These are phyloP conservation scores for Talpa occidentalis DNA, from an alignment of 2,113 vertebrate genomes.

Conservation along the genomic window DNA sequence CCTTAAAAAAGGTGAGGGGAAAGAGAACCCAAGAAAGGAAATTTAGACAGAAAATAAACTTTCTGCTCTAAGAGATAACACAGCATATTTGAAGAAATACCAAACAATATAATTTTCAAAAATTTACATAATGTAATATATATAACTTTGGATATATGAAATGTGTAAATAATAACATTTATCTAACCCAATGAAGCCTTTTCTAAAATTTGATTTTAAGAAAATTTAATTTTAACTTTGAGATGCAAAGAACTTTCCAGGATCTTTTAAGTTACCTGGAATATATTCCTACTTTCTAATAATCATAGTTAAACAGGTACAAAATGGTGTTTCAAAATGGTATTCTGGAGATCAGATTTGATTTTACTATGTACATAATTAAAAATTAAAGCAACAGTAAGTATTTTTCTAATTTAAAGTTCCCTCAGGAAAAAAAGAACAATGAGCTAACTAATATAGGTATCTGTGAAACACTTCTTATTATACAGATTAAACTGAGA, in stretches of 20 bases:
- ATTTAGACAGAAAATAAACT: conserved; percentile 51
- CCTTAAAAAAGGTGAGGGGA: background rate
- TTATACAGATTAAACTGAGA: conserved; percentile 26
- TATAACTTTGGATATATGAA: background rate
- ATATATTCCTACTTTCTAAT: conserved; percentile 33
- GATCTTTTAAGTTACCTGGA: conserved; percentile 4
- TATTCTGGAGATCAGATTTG: conserved; percentile 21
- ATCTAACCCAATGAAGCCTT: background rate
- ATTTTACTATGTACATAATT: conserved; percentile 50
- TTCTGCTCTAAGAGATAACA: conserved; percentile 48
- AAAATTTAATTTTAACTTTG: conserved; percentile 51
- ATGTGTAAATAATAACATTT: conserved; percentile 15
- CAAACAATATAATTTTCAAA: conserved; percentile 31
- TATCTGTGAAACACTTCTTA: background rate
- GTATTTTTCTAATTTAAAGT: conserved; percentile 10
- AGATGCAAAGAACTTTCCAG: conserved; percentile 16
- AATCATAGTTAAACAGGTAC: conserved; percentile 28
- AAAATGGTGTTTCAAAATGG: conserved; percentile 44
- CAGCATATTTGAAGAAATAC: conserved; percentile 41
- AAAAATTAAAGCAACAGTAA: conserved; percentile 41
- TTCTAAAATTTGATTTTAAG: conserved; percentile 58
- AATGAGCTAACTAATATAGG: conserved; percentile 13
- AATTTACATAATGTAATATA: background rate
- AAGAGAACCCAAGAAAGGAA: conserved; percentile 25
- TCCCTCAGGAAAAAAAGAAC: conserved; percentile 23